These are phyloP conservation scores for Drosophila vallismaia DNA, from an alignment of 2,888 invertebrate species.

Conservation along the genomic window DNA sequence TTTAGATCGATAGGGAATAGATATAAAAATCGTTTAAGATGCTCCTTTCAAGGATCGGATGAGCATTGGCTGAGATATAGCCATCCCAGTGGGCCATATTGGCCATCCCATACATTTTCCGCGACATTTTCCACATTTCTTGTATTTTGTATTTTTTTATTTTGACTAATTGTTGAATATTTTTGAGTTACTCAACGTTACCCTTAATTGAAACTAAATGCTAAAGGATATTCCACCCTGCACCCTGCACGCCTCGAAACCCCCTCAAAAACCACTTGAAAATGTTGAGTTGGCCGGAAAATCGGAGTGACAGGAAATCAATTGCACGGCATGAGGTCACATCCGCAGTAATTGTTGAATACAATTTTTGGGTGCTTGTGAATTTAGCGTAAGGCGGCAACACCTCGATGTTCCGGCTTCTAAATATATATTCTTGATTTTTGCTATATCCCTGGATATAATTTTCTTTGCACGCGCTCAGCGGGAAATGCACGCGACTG, in stretches of 20 bases:
- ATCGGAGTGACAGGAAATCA: constrained; percentile 37
- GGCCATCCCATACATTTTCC: too few relatives aligned
- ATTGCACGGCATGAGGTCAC: constrained; percentile 40
- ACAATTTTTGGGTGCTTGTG: constrained; percentile 13
- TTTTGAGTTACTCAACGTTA: not conserved
- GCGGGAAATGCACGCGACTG: constrained; percentile 71
- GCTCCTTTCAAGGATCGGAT: too few relatives aligned
- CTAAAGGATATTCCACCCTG: not conserved
- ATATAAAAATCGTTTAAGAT: too few relatives aligned
- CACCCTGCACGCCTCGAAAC: not conserved
- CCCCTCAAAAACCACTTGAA: constrained; percentile 17
- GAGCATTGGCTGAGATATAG: too few relatives aligned
- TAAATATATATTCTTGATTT: not conserved
- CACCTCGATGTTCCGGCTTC: constrained; percentile 10
- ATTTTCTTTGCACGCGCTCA: constrained; percentile 59
- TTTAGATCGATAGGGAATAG: too few relatives aligned
- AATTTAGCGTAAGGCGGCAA: constrained; percentile 27
- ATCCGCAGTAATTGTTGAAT: not conserved
- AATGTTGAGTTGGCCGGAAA: constrained; percentile 7
- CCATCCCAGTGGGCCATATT: too few relatives aligned
- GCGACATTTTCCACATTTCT: too few relatives aligned
- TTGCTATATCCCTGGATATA: too few relatives aligned
- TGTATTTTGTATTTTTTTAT: too few relatives aligned
- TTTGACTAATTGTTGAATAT: not conserved
- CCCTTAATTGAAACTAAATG: not conserved